Evolutionary conservation across 2,888 invertebrate genomes (phyloP).

Genomic region (Epinotia nisella): DNA sequence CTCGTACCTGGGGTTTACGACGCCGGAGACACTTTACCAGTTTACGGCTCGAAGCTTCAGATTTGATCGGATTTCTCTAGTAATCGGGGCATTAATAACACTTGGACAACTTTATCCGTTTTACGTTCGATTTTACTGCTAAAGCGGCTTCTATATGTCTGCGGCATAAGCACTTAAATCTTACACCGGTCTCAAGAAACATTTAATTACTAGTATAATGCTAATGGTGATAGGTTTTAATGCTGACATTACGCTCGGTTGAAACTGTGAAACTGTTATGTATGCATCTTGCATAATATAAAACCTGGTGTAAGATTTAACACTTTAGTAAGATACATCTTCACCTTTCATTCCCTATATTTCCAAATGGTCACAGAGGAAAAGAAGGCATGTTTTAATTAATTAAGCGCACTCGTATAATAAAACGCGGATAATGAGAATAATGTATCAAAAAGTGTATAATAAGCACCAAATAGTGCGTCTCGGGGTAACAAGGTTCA

Average conservation of each 20-base stretch:
- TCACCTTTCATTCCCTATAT: too few relatives aligned
- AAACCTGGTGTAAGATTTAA: not conserved
- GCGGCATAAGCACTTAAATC: not conserved
- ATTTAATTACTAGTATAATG: not conserved
- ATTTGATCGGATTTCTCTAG: constrained; percentile 26
- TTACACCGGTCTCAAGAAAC: not conserved
- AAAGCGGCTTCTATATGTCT: constrained; percentile 5
- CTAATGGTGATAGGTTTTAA: not conserved
- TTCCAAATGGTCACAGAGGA: too few relatives aligned
- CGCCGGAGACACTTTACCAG: constrained; percentile 17
- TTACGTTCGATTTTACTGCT: constrained; percentile 5
- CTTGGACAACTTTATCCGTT: constrained; percentile 16
- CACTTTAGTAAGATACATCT: too few relatives aligned
- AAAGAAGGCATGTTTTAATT: not conserved
- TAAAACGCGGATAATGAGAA: constrained; percentile 17
- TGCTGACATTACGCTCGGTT: not conserved
- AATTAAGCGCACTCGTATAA: not conserved
- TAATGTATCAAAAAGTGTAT: constrained; percentile 31
- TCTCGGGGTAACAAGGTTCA: constrained; percentile 27
- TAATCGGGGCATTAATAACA: constrained; percentile 11
- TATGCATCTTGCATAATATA: too few relatives aligned
- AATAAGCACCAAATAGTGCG: constrained; percentile 11
- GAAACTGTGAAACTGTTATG: not conserved
- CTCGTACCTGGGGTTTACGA: constrained; percentile 3
- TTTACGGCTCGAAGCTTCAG: constrained; percentile 21